These are phyloP conservation scores for Drosophila ochracea DNA, from an alignment of 2,888 invertebrate species.

Conservation along the genomic window DNA sequence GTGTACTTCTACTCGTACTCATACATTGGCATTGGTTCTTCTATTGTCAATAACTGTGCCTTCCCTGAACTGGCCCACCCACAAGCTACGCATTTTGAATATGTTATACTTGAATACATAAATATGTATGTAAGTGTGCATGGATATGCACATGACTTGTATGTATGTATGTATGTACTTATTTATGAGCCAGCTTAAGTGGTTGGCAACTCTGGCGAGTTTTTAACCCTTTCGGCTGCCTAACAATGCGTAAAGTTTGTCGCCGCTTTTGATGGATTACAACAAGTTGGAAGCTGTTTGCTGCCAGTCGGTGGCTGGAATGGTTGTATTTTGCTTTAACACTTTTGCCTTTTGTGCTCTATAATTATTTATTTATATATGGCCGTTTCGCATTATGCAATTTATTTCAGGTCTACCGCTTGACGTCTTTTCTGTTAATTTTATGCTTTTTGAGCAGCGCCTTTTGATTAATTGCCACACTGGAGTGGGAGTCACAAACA, in stretches of 20 bases:
- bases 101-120: conserved; percentile 22
- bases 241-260: conserved; percentile 80
- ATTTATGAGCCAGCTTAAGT: conserved; percentile 31
- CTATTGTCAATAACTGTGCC: conserved; percentile 69
- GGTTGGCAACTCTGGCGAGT: conserved; percentile 43
- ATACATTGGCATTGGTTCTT: conserved; percentile 32
- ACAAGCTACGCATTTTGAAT: conserved; percentile 56
- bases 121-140: not conserved
- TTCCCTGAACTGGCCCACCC: conserved; percentile 68
- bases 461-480: conserved; percentile 74
- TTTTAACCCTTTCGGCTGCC: conserved; percentile 59
- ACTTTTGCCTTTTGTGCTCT: conserved; percentile 65
- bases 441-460: conserved; percentile 63
- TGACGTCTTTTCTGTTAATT: conserved; percentile 62
- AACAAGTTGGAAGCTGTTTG: conserved; percentile 43
- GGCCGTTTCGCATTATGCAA: conserved; percentile 65
- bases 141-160: conserved; percentile 2
- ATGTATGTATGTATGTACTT: conserved; percentile 16
- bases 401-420: conserved; percentile 72
- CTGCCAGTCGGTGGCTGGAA: conserved; percentile 12
- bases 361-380: conserved; percentile 70
- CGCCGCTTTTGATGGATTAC: conserved; percentile 79
- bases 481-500: not conserved
- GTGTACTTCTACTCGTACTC: not conserved
- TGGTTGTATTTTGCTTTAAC: conserved; percentile 57